Evolutionary conservation across 2,797 vertebrate genomes (phyloP), one percentile per base, ranked within the genome.

Genomic region (Diglossa cyanea): DNA sequence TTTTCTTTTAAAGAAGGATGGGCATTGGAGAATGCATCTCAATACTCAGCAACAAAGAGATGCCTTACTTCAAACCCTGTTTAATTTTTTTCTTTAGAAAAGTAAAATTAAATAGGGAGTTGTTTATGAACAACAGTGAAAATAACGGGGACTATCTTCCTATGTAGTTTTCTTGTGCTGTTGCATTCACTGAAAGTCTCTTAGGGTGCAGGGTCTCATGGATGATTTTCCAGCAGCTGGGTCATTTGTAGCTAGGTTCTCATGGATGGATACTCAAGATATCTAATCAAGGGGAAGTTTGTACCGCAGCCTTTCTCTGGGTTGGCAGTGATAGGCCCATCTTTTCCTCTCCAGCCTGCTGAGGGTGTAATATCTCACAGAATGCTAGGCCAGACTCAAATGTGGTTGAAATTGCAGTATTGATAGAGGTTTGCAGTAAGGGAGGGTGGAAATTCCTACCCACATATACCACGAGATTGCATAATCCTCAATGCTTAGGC

Each of bases 1-100:
- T 93, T 91, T 73, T n/a, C 23, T 86, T 92, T 66, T 76, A 63
- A 53, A 86, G 35, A 88, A 86, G 17, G 55, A 51, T 28, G 37
- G 19, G 23, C 53, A 72, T 25, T 79, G 76, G 19, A 93, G 33
- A 95, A 86, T n/a, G 45, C 14, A 86, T 48, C 33, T 82, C 7
- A 10, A 77, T 66, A 42, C 25, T 80, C 63, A 66, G 61, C 72
- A 88, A 70, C 20, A 81, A 80, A 62, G 47, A 86, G 6, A 21
- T 58, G 26, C 3, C 54, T 58, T 11, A 80, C 39, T 91, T 93
- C 57, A 73, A 79, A 82, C 33, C 63, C 4, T 24, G 7, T 23
- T 50, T 17, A 21, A 4, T 25, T 28, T 17, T 40, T n/a, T 13
- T n/a, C 1, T 28, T 48, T 8, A 3, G 25, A 8, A 63, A 53